Evolutionary conservation across 2,113 vertebrate genomes (phyloP), one percentile per base, ranked within the genome.

Genomic region (Brachypteracias leptosomus): DNA sequence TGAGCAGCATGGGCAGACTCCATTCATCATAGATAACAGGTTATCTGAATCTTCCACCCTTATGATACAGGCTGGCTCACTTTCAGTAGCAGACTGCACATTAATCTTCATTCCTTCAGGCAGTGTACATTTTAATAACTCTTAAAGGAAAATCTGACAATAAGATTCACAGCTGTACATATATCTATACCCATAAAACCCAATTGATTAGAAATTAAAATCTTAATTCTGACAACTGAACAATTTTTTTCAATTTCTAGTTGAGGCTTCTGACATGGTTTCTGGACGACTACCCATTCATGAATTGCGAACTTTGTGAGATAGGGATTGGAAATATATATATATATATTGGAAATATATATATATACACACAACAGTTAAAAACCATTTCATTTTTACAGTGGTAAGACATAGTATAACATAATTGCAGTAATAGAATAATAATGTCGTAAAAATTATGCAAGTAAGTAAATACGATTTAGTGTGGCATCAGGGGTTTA

Each of bases 101-200:
- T 91, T 88, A 83, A 74, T 95, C 85, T 95, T 85, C 29, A 59
- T 90, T 95, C 51, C 61, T 88, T 58, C 26, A 24, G 63, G 24
- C 33, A 63, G 11, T 10, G 15, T 74, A 40, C 70, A 74, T 95
- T 89, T 95, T 94, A 94, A 74, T 77, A 91, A 31, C 42, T 55
- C 42, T 55, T 77, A 77, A 93, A 93, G 38, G 57, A 59, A 84
- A 80, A 88, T 83, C 18, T 67, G 42, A 80, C 33, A 80, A 6
- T 70, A 74, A 42, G 28, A 80, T 46, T 26, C 26, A 29, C 55
- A 83, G 59, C 51, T 71, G 66, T 31, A 29, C 10, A 22, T 36
- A 71, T 19, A 42, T 58, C 36, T 83, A 28, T 73, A 89, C 65
- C 16, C 18, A 46, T 61, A 58, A 4, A 26, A 7, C 72, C 38